Evolutionary conservation across 2,797 vertebrate genomes (phyloP).

Genomic region (Typhlichthys subterraneus): DNA sequence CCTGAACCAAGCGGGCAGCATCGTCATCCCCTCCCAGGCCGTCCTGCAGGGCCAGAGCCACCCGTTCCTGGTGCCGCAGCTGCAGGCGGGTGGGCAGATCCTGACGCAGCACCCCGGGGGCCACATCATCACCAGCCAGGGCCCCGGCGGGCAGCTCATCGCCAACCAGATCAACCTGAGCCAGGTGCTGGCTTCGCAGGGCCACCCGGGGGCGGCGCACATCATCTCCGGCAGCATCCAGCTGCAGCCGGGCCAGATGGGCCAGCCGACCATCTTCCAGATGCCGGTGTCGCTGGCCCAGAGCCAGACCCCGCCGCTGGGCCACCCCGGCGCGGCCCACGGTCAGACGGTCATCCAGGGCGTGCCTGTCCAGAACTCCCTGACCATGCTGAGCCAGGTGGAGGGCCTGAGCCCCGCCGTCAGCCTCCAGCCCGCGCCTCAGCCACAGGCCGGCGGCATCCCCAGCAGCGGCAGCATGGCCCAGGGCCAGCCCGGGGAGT

Average conservation of each 20-base stretch:
- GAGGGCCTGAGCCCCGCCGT: constrained; percentile 85
- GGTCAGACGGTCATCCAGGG: constrained; percentile 89
- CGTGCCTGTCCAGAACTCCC: constrained; percentile 83
- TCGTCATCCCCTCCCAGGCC: constrained; percentile 90
- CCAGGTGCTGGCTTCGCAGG: constrained; percentile 87
- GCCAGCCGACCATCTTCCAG: constrained; percentile 88
- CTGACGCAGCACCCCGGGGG: constrained; percentile 83
- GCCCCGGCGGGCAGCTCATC: constrained; percentile 86
- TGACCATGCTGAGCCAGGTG: constrained; percentile 85
- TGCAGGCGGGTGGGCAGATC: constrained; percentile 89
- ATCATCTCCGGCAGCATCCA: constrained; percentile 91
- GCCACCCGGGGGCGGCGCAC: constrained; percentile 87
- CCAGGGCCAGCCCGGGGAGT: constrained; percentile 73
- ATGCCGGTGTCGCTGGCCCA: constrained; percentile 90
- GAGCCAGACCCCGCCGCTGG: constrained; percentile 80
- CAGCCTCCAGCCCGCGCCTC: constrained; percentile 81
- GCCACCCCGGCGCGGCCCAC: constrained; percentile 79
- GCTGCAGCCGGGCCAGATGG: constrained; percentile 89
- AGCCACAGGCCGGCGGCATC: constrained; percentile 72
- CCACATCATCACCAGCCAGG: constrained; percentile 88
- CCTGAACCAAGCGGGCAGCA: constrained; percentile 91
- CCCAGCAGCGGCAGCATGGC: constrained; percentile 66
- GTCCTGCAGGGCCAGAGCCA: constrained; percentile 90
- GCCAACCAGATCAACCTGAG: constrained; percentile 90
- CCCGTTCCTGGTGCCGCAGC: constrained; percentile 88